phyloP scores from a whole-genome alignment of 1,140 invertebrate species.

The Drosophila saltans region DNA sequence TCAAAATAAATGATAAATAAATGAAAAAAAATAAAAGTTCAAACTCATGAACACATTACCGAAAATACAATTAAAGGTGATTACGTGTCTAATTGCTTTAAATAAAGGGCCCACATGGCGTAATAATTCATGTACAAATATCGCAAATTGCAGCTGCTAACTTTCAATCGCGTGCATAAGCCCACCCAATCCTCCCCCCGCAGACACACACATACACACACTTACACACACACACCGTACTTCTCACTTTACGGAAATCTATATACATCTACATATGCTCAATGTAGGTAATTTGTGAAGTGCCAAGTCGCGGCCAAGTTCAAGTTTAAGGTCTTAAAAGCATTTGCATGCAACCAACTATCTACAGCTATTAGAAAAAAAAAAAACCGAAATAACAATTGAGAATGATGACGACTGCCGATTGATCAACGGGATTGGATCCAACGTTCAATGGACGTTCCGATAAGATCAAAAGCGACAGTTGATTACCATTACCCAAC shows the following conservation, averaged over 20 bases:
- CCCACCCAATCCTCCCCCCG: not conserved
- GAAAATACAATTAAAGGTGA: conserved; percentile 55
- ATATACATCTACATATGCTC: not conserved
- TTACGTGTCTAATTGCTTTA: conserved; percentile 56
- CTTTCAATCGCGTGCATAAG: conserved; percentile 41
- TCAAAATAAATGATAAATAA: not conserved
- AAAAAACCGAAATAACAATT: not conserved
- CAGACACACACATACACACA: no score
- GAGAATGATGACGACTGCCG: conserved; percentile 6
- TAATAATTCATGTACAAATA: conserved; percentile 64
- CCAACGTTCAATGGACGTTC: conserved; percentile 27
- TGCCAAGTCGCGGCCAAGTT: conserved; percentile 42
- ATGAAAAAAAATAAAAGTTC: no score
- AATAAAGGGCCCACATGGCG: conserved; percentile 23
- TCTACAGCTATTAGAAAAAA: not conserved
- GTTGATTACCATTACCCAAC: conserved; percentile 70
- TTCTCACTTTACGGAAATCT: no score
- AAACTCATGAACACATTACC: conserved; percentile 17
- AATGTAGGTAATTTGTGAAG: conserved; percentile 1
- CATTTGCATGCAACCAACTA: conserved; percentile 7
- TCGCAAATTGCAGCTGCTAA: conserved; percentile 45
- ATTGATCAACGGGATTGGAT: conserved; percentile 33
- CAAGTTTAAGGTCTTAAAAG: conserved; percentile 61
- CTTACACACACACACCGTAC: no score
- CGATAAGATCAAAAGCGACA: conserved; percentile 19